These are phyloP conservation scores for Rhamphomyia laevipes DNA, from an alignment of 2,888 invertebrate species.

Conservation along the genomic window DNA sequence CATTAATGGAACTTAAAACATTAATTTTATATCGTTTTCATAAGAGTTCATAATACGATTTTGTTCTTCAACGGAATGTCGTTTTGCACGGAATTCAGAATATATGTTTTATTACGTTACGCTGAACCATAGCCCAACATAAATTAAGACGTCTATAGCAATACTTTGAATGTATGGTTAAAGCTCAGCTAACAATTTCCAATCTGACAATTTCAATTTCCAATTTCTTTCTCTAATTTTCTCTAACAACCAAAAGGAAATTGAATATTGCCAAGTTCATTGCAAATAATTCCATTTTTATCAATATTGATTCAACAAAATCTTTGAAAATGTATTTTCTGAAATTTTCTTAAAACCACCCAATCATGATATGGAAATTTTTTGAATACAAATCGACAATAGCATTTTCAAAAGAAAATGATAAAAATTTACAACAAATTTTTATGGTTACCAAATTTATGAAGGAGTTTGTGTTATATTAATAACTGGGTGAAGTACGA, in stretches of 20 bases:
- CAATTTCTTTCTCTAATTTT: no score
- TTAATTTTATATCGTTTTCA: no score
- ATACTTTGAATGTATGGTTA: no score
- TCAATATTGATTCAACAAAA: not conserved
- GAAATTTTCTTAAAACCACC: slow-evolving; percentile 53
- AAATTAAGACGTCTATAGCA: no score
- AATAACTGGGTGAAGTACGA: slow-evolving; percentile 15
- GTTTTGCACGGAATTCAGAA: no score
- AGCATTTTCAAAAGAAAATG: slow-evolving; percentile 52
- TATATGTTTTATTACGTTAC: no score
- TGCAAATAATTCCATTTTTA: not conserved
- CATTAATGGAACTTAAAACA: no score
- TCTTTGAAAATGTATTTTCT: slow-evolving; percentile 46
- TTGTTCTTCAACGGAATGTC: no score
- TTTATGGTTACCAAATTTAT: slow-evolving; percentile 23
- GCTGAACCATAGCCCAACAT: no score
- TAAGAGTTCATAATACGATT: no score
- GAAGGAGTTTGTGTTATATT: slow-evolving; percentile 27
- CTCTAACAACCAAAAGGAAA: slow-evolving; percentile 63
- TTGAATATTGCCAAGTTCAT: slow-evolving; percentile 63
- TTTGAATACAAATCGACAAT: slow-evolving; percentile 53
- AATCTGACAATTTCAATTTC: no score
- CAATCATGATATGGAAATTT: slow-evolving; percentile 46
- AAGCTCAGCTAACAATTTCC: no score
- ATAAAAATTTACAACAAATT: slow-evolving; percentile 19